Percentiles rank a stretch among this genome's conserved stretches.
Conservation (phyloP, 2,888 invertebrate species). For the Aelia acuminata region DNA sequence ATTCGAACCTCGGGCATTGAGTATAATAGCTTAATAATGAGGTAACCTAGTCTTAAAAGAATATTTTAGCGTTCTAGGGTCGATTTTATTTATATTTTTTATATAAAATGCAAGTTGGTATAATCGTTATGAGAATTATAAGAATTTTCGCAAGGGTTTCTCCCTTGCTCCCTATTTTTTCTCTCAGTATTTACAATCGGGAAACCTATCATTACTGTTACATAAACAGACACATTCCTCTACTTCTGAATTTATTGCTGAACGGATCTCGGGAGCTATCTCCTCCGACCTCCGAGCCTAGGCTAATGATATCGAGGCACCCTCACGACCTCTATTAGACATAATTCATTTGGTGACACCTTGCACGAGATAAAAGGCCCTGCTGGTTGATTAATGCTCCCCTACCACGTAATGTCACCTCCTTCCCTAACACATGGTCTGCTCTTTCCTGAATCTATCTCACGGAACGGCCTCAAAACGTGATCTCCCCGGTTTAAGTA, state of each 20-base stretch:
- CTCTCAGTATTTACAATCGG: too few relatives aligned
- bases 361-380: neutral
- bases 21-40: too few relatives aligned
- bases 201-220: neutral
- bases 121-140: too few relatives aligned
- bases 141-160: too few relatives aligned
- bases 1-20: too few relatives aligned
- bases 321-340: conserved; percentile 27
- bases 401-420: conserved; percentile 14
- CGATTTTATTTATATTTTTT: too few relatives aligned
- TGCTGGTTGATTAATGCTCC: neutral
- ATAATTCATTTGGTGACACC: conserved; percentile 33
- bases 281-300: neutral
- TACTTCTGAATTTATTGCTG: neutral
- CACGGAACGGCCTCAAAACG: conserved; percentile 44
- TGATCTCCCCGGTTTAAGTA: conserved; percentile 11
- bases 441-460: conserved; percentile 27
- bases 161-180: too few relatives aligned
- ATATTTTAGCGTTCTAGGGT: too few relatives aligned
- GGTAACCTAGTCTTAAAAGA: too few relatives aligned
- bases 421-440: conserved; percentile 32
- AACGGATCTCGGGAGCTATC: neutral
- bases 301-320: neutral
- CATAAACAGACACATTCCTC: neutral
- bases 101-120: too few relatives aligned